A percentile compares a stretch with the other conserved stretches of the same genome.
Evolutionary conservation across 2,113 vertebrate species (phyloP).

Genomic region (Fukomys damarensis): DNA sequence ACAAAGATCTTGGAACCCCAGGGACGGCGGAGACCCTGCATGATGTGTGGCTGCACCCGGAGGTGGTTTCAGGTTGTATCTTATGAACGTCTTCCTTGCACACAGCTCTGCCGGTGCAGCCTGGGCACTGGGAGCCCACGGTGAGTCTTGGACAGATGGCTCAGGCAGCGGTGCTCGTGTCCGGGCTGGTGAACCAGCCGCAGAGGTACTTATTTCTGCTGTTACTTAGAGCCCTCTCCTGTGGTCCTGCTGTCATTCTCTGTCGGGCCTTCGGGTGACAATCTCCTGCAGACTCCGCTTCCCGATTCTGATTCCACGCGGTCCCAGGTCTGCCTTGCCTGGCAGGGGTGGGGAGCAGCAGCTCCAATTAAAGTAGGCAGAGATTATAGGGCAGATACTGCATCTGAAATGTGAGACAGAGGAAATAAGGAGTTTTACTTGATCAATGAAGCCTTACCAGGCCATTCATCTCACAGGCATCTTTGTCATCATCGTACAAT

Average conservation of each 20-base stretch:
- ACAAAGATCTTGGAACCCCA: conserved; percentile 6
- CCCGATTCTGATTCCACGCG: not conserved
- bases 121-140: not conserved
- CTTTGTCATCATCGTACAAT: not conserved
- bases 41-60: not conserved
- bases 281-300: not conserved
- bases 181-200: not conserved
- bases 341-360: not conserved
- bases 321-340: not conserved
- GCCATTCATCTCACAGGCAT: not conserved
- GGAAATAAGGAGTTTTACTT: conserved; percentile 15
- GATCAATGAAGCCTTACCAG: not conserved
- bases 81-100: not conserved
- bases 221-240: not conserved
- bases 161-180: not conserved
- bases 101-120: not conserved
- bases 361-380: not conserved
- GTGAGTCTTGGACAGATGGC: no score
- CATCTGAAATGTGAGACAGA: not conserved
- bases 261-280: not conserved
- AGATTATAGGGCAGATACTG: not conserved
- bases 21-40: not conserved
- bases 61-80: not conserved
- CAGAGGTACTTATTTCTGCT: not conserved
- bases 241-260: no score